Percentiles rank a stretch among this genome's conserved stretches.
Evolutionary conservation across 2,888 invertebrate genomes (phyloP).

Genomic region (Agrotis ipsilon): DNA sequence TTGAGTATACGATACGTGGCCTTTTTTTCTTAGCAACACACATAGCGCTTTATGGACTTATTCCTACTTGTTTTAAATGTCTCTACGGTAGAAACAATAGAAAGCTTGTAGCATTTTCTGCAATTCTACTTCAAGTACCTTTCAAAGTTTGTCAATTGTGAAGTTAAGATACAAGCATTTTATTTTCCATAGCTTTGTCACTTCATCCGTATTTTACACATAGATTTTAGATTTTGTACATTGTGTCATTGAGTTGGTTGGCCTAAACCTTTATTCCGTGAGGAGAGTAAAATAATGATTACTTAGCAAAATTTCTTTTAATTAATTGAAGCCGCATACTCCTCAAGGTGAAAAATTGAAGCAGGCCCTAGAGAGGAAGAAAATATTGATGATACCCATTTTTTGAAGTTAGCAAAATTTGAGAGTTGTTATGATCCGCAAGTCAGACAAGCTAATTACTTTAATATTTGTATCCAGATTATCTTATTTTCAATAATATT

Average conservation of each 20-base stretch:
- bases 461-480: not conserved
- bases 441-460: not conserved
- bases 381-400: not conserved
- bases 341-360: not conserved
- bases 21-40: slow-evolving; percentile 8
- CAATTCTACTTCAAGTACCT: slow-evolving; percentile 17
- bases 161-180: slow-evolving; percentile 29
- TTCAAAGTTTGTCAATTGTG: slow-evolving; percentile 5
- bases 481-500: not conserved
- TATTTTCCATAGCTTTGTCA: slow-evolving; percentile 29
- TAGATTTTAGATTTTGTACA: slow-evolving; percentile 20
- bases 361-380: not conserved
- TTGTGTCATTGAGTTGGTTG: slow-evolving; percentile 15
- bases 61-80: slow-evolving; percentile 15
- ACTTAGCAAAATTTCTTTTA: not conserved
- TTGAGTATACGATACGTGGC: not conserved
- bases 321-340: not conserved
- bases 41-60: slow-evolving; percentile 36
- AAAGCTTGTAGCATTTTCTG: slow-evolving; percentile 17
- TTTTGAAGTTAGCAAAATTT: not conserved
- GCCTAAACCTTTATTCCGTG: slow-evolving; percentile 11
- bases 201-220: slow-evolving; percentile 16
- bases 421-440: not conserved
- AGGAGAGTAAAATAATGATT: slow-evolving; percentile 28
- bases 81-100: slow-evolving; percentile 15